Evolutionary conservation across 2,888 invertebrate species (phyloP), one percentile per base, ranked within the genome.

Genomic region (Allolobophora icterica): DNA sequence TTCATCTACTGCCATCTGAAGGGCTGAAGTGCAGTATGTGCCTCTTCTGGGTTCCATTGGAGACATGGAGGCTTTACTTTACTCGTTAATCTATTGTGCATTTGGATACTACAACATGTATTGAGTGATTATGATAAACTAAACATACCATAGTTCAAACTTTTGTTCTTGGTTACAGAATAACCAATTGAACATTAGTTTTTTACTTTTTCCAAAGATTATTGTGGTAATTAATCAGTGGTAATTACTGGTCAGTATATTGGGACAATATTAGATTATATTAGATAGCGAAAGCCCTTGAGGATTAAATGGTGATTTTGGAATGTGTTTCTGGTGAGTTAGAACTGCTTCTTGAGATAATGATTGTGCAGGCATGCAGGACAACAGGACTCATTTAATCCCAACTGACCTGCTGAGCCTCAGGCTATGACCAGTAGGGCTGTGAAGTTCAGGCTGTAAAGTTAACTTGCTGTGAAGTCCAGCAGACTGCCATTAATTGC

Each of bases 381-480:
- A 71, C 30, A 3, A 71, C n/a, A n/a, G n/a, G 13, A 58, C 71
- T 71, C 71, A 71, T 71, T 71, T n/a, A 71, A 71, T n/a, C 71
- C 71, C 6, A 24, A 1, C 71, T 71, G 71, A 71, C 71, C 71
- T n/a, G n/a, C 71, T 8, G 71, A 71, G 71, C 71, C 71, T 71
- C 30, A 71, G 71, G 71, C 71, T 71, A n/a, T 71, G 71, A 71
- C 71, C 71, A n/a, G 71, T 71, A 8, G 11, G n/a, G 71, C 71
- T 52, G 8, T 71, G 71, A 71, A 71, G 71, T 71, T 30, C 71
- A 71, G 71, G 71, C n/a, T 71, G 71, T 71, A n/a, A 71, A 71
- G 71, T 71, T 71, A 71, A 8, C 71, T 71, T 71, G 71, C 71
- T 71, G 71, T 71, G 71, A 71, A 71, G 71, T 71, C 71, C 71